Evolutionary conservation across 2,797 vertebrate species (phyloP).

Genomic region (Poliocrania exsul): DNA sequence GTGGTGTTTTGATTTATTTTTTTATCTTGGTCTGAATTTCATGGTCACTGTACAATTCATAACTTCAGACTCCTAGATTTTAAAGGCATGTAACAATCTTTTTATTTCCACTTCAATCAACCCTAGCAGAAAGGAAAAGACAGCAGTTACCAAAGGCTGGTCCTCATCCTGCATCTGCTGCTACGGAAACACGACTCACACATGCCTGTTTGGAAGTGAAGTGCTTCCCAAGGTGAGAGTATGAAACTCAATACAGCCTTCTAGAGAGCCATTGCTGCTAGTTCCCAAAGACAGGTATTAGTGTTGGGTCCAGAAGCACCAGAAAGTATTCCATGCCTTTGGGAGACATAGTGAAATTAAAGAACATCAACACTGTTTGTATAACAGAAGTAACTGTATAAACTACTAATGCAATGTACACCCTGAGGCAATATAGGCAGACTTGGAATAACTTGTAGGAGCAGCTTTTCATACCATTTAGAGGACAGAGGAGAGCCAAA

Average conservation of each 20-base stretch:
- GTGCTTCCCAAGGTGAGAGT: not conserved
- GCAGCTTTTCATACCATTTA: not conserved
- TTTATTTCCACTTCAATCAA: not conserved
- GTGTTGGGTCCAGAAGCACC: not conserved
- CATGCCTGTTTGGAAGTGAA: not conserved
- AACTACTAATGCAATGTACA: not conserved
- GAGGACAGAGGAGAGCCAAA: not conserved
- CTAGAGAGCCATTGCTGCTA: not conserved
- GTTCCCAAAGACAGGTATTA: not conserved
- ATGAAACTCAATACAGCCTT: not conserved
- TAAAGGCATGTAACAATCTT: not conserved
- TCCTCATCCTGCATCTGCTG: not conserved
- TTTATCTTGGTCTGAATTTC: not conserved
- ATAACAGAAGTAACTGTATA: conserved; percentile 8
- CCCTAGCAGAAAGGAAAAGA: not conserved
- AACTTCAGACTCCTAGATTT: not conserved
- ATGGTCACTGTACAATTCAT: not conserved
- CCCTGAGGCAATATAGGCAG: not conserved
- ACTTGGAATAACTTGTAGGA: not conserved
- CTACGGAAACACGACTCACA: not conserved
- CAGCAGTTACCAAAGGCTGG: not conserved
- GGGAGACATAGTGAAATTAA: not conserved
- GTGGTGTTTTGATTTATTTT: not conserved
- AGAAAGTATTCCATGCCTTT: not conserved
- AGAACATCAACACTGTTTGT: not conserved